Conservation (phyloP, 2,113 vertebrate species). For the Glaucidium brasilianum region DNA sequence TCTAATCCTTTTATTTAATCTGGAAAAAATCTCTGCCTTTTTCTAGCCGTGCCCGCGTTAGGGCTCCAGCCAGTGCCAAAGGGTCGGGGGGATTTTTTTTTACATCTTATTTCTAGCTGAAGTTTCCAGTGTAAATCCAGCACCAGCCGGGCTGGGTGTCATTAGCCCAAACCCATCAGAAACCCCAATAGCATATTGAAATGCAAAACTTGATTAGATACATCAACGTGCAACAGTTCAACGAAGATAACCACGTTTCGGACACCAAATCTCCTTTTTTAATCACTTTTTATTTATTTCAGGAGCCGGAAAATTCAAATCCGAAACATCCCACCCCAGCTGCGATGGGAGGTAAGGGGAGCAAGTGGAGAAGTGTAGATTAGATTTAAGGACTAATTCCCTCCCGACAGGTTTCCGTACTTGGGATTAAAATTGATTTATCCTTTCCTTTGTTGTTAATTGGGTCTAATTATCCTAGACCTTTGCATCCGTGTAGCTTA, state of each 20-base stretch:
- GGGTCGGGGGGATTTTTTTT: not conserved
- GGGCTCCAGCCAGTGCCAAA: not conserved
- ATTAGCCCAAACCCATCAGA: not conserved
- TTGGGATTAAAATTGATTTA: not conserved
- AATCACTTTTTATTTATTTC: conserved; percentile 1
- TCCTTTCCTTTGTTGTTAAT: not conserved
- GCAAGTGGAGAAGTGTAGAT: fast-evolving
- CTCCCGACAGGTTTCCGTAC: not conserved
- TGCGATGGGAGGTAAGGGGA: conserved; percentile 91
- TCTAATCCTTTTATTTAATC: not conserved
- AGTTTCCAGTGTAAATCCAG: fast-evolving
- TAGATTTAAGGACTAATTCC: not conserved
- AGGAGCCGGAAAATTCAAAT: conserved; percentile 96
- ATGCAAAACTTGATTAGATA: not conserved
- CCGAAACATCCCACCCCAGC: conserved; percentile 91
- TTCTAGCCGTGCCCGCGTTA: fast-evolving
- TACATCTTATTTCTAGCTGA: fast-evolving
- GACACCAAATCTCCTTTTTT: not conserved
- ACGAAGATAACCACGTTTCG: fast-evolving
- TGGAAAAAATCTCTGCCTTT: not conserved
- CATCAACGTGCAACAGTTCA: fast-evolving
- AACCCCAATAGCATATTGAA: fast-evolving
- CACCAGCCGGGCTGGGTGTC: fast-evolving
- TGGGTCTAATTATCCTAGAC: not conserved
- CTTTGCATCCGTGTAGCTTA: not conserved